Evolutionary conservation across 1,140 invertebrate genomes (phyloP).

Genomic region (Stenopsyche tienmushanensis): DNA sequence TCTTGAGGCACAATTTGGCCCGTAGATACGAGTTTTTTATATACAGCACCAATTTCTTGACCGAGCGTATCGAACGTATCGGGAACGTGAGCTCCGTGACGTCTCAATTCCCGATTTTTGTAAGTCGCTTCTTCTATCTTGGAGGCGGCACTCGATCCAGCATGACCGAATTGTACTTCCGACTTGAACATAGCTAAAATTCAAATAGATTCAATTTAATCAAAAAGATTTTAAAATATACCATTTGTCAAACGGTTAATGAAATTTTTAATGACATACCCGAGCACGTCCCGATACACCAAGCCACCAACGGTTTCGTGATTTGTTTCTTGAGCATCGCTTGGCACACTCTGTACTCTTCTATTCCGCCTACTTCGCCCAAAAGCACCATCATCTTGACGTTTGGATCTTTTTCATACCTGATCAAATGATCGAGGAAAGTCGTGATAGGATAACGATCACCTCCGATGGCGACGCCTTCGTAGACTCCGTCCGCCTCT

Average conservation of each 20-base stretch:
- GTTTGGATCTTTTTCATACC: slow-evolving; percentile 70
- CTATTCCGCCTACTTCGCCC: slow-evolving; percentile 98
- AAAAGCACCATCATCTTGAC: slow-evolving; percentile 95
- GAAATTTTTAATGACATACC: slow-evolving; percentile 46
- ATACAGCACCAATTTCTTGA: slow-evolving; percentile 69
- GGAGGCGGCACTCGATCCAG: slow-evolving; percentile 96
- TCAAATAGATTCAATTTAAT: slow-evolving; percentile 8
- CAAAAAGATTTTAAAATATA: slow-evolving; percentile 6
- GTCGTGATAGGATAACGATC: slow-evolving; percentile 98
- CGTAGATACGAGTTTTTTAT: slow-evolving; percentile 76
- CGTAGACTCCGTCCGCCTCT: slow-evolving; percentile 95
- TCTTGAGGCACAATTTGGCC: slow-evolving; percentile 84
- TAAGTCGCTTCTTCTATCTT: slow-evolving; percentile 90
- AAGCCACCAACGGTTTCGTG: slow-evolving; percentile 94
- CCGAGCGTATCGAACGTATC: slow-evolving; percentile 92
- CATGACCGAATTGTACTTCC: slow-evolving; percentile 99
- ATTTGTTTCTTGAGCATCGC: slow-evolving; percentile 81
- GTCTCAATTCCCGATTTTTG: slow-evolving; percentile 86
- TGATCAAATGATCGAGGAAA: slow-evolving; percentile 96
- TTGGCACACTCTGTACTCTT: slow-evolving; percentile 96
- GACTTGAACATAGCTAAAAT: slow-evolving; percentile 84
- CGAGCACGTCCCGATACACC: slow-evolving; percentile 95
- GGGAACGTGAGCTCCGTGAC: slow-evolving; percentile 87
- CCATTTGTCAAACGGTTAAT: background rate
- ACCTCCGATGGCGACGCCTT: slow-evolving; percentile 99